Evolutionary conservation across 2,888 invertebrate species (phyloP).

Genomic region (Hyposoter dolosus): DNA sequence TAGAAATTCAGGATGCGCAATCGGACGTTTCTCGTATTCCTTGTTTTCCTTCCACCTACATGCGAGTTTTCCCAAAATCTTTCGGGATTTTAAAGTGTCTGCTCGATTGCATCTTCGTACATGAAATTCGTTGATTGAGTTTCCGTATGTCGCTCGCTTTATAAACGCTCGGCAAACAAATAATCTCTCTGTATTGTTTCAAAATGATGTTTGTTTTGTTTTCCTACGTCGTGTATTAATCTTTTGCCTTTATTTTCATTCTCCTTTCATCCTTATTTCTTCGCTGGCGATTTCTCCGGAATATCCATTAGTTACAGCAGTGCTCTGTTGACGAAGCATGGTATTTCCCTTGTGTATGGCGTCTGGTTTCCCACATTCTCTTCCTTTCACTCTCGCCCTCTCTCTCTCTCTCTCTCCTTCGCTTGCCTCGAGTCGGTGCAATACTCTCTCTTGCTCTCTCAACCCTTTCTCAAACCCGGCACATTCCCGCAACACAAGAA

Average conservation of each 20-base stretch:
- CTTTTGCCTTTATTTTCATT: slow-evolving; percentile 33
- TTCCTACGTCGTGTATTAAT: slow-evolving; percentile 2
- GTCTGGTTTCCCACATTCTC: slow-evolving; percentile 76
- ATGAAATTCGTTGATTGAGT: slow-evolving; percentile 5
- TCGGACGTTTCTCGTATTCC: neutral
- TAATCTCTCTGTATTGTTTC: neutral
- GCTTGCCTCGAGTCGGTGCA: no score
- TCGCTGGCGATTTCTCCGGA: slow-evolving; percentile 81
- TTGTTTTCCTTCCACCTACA: neutral
- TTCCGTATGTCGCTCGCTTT: neutral
- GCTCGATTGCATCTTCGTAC: slow-evolving; percentile 1
- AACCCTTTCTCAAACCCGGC: slow-evolving; percentile 38
- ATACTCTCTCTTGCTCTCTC: slow-evolving; percentile 35
- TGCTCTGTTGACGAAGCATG: slow-evolving; percentile 84
- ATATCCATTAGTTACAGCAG: slow-evolving; percentile 85
- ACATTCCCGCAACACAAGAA: slow-evolving; percentile 33
- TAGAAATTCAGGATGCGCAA: slow-evolving; percentile 38
- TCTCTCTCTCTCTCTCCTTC: slow-evolving; percentile 25
- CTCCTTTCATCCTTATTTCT: slow-evolving; percentile 72
- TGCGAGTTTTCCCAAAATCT: neutral
- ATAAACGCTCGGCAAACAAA: neutral
- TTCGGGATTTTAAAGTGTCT: neutral
- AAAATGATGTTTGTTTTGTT: neutral
- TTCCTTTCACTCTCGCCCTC: slow-evolving; percentile 25
- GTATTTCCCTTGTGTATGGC: slow-evolving; percentile 84